These are phyloP conservation scores for Tetramorium simillimum DNA, from an alignment of 1,140 invertebrate species.

Conservation along the genomic window DNA sequence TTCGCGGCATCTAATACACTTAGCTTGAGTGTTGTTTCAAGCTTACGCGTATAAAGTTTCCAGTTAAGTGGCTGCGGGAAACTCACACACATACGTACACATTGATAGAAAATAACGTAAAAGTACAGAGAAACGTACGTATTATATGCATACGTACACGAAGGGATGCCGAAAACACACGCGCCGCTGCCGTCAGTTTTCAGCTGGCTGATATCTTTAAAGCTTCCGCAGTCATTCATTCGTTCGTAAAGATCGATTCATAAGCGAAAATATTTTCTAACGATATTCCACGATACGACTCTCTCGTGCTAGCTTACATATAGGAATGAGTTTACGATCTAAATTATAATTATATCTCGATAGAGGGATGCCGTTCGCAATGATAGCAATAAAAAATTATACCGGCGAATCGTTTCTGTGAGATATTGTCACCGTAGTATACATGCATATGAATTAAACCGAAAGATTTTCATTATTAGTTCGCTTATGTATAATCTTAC, in stretches of 20 bases:
- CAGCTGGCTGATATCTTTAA: constrained; percentile 23
- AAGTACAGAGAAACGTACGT: constrained; percentile 23
- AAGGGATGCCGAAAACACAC: not conserved
- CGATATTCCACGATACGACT: not conserved
- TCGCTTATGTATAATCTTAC: constrained; percentile 21
- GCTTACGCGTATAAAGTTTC: constrained; percentile 31
- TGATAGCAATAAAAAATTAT: constrained; percentile 21
- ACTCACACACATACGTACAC: constrained; percentile 58
- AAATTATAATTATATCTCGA: constrained; percentile 39
- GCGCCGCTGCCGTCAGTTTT: constrained; percentile 1
- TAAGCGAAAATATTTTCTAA: constrained; percentile 40
- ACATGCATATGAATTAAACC: constrained; percentile 4
- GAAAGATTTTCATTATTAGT: constrained; percentile 12
- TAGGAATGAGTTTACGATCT: constrained; percentile 37
- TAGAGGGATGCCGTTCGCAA: not conserved
- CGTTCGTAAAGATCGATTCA: constrained; percentile 24
- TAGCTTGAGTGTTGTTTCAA: constrained; percentile 1
- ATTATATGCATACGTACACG: constrained; percentile 28
- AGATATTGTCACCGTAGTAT: constrained; percentile 49
- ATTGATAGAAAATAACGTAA: constrained; percentile 29
- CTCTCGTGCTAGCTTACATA: not conserved
- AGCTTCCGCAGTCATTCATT: constrained; percentile 14
- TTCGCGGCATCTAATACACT: constrained; percentile 29
- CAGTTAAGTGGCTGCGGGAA: constrained; percentile 8
- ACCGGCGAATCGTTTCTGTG: constrained; percentile 16